A percentile compares a stretch with the other conserved stretches of the same genome.
phyloP scores from a whole-genome alignment of 2,888 invertebrate species.

The Protophormia terraenovae region DNA sequence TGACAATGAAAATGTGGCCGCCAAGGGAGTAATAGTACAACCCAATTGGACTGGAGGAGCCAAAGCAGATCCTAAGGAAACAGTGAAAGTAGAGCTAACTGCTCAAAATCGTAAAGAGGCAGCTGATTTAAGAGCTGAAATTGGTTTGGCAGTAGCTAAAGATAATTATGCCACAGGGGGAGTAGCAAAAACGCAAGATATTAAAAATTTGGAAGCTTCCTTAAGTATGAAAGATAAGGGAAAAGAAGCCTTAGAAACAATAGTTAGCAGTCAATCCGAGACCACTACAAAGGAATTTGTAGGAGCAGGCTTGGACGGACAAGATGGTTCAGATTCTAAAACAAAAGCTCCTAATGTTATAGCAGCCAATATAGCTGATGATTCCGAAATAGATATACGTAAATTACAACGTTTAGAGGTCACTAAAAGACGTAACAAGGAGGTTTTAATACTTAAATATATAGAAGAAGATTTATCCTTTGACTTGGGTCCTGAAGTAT shows the following conservation, averaged over 20 bases:
- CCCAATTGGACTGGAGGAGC: constrained; percentile 75
- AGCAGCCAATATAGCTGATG: constrained; percentile 25
- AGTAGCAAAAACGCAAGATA: constrained; percentile 57
- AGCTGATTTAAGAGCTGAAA: constrained; percentile 72
- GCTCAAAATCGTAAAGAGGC: constrained; percentile 69
- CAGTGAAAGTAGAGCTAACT: constrained; percentile 73
- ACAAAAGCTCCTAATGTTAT: constrained; percentile 42
- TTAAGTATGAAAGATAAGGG: constrained; percentile 45
- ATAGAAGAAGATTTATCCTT: constrained; percentile 77
- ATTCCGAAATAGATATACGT: constrained; percentile 71
- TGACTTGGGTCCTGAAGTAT: constrained; percentile 73
- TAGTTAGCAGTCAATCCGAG: background rate
- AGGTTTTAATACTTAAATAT: constrained; percentile 75
- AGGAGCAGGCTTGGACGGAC: background rate
- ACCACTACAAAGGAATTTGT: background rate
- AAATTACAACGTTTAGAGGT: constrained; percentile 74
- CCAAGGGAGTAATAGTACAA: constrained; percentile 74
- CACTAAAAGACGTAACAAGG: constrained; percentile 75
- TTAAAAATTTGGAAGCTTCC: constrained; percentile 40
- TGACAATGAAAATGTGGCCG: constrained; percentile 60
- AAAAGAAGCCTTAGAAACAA: constrained; percentile 15
- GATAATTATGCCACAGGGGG: constrained; percentile 62
- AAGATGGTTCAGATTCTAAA: background rate
- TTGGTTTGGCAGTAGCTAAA: constrained; percentile 68
- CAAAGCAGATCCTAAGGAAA: background rate